These are phyloP conservation scores for Puntigrus tetrazona DNA, from an alignment of 2,113 vertebrate genomes.

Conservation along the genomic window DNA sequence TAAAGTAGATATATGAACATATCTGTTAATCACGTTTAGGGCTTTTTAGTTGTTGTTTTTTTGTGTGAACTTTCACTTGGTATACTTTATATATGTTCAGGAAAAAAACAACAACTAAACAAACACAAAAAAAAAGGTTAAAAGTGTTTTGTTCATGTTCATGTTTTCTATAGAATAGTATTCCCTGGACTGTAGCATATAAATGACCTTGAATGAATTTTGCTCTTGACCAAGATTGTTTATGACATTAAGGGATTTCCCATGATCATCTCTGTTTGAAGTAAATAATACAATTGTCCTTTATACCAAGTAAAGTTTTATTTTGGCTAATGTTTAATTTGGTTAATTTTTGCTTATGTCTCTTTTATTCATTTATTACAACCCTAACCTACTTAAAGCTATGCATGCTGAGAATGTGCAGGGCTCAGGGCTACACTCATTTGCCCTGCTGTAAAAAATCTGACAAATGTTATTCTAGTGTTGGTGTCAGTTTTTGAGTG, in stretches of 20 bases:
- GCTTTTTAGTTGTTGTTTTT: background rate
- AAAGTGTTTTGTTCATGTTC: too few relatives aligned
- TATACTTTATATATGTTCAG: background rate
- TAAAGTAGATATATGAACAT: background rate
- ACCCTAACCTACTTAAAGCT: background rate
- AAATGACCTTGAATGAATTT: background rate
- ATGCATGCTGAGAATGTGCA: constrained; percentile 12
- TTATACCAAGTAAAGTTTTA: background rate
- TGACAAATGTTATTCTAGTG: constrained; percentile 24
- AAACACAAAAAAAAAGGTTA: too few relatives aligned
- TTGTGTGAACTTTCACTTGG: background rate
- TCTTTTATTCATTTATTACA: background rate
- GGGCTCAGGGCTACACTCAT: constrained; percentile 3
- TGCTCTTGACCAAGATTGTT: background rate
- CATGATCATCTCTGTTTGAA: too few relatives aligned
- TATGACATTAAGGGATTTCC: background rate
- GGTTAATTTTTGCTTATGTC: background rate
- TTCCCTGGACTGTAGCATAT: too few relatives aligned
- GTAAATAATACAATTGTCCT: background rate
- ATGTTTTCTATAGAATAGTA: too few relatives aligned
- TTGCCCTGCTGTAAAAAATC: background rate
- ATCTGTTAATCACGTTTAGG: background rate
- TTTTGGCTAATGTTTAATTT: background rate
- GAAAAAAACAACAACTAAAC: too few relatives aligned
- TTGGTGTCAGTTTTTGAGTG: background rate